Base-by-base conservation (phyloP, 2,113 vertebrate genomes). In the Myiozetetes cayanensis region DNA sequence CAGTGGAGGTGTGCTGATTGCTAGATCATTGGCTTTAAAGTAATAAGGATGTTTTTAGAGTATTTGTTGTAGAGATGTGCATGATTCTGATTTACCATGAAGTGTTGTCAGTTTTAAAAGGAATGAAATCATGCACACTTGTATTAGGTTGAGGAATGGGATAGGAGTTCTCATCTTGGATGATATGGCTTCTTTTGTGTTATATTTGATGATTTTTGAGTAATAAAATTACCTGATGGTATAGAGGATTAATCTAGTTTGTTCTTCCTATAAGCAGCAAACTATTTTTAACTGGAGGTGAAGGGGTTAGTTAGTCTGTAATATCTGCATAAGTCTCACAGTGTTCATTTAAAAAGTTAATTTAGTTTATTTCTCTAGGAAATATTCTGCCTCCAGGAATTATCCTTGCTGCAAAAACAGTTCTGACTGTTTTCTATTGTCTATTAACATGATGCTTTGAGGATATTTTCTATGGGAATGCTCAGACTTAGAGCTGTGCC, bases 311-410 rank as follows among this genome's bases (percentile, higher is more conserved):
- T 82, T 67, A 41, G 62, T 53, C 33, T 11, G 2, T 52, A 80
- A 55, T 79, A 90, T 73, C 66, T 65, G 49, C 5, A 1, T 47
- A 82, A 82, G n/a, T 83, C 37, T 55, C 44, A 55, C 23, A 22
- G 13, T 75, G n/a, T 84, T 96, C 90, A 80, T 93, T 95, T 56
- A 1, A 79, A 74, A 94, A 77, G 77, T 91, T 87, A 76, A 90
- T 96, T 83, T 67, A 52, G 77, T 91, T 88, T 10, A 83, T 91
- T 95, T 83, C 79, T 21, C 49, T 55, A 80, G 43, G 75, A 94
- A 94, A 85, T 86, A 93, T 78, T 75, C 90, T 80, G 73, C 92
- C 44, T 77, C 65, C 44, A 93, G 93, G 79, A 95, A 72, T 94
- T 81, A 78, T 68, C 76, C 49, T 84, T 83, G 84, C 61, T 70